Evolutionary conservation across 2,888 invertebrate species (phyloP).

Genomic region (Heliconius erato): DNA sequence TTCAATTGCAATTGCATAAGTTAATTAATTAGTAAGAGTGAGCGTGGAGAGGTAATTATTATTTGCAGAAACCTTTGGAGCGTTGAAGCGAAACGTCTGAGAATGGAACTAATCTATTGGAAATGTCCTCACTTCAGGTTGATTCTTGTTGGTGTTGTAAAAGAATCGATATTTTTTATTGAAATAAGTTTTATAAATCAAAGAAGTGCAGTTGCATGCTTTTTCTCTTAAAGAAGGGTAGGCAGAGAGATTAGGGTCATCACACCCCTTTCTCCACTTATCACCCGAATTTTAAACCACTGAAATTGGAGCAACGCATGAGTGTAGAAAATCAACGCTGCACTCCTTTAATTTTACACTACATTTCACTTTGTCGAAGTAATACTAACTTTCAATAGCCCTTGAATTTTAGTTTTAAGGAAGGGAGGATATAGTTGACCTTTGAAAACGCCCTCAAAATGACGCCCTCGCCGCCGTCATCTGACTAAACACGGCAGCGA

Average conservation of each 20-base stretch:
- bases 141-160: conserved; percentile 49
- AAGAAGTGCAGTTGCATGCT: not conserved
- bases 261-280: not conserved
- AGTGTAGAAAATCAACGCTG: not conserved
- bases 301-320: too few relatives aligned
- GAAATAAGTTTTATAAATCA: too few relatives aligned
- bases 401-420: too few relatives aligned
- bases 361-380: too few relatives aligned
- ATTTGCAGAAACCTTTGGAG: conserved; percentile 48
- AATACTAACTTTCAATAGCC: too few relatives aligned
- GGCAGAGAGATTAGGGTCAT: not conserved
- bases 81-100: conserved; percentile 50
- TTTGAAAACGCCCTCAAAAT: too few relatives aligned
- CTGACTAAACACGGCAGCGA: too few relatives aligned
- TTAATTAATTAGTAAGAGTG: conserved; percentile 33
- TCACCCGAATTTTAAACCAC: not conserved
- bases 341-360: too few relatives aligned
- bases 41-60: conserved; percentile 40
- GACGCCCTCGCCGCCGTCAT: too few relatives aligned
- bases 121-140: conserved; percentile 55
- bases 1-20: conserved; percentile 19
- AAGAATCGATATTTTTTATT: conserved; percentile 34
- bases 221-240: not conserved
- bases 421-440: too few relatives aligned
- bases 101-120: conserved; percentile 58